These are phyloP conservation scores for Trilocha varians DNA, from an alignment of 2,888 invertebrate genomes.

Conservation along the genomic window DNA sequence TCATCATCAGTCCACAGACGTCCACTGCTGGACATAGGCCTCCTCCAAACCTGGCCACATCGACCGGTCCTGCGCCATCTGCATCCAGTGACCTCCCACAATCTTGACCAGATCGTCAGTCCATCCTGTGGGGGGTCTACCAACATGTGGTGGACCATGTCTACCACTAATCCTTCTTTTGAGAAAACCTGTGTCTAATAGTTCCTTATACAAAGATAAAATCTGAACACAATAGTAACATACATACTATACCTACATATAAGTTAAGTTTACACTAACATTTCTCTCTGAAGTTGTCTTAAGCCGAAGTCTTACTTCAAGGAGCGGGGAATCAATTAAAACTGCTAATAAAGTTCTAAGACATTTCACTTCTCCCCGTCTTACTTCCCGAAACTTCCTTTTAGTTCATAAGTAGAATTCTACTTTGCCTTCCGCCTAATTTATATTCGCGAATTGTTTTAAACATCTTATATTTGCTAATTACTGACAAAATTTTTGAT, in stretches of 20 bases:
- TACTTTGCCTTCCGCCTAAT: slow-evolving; percentile 26
- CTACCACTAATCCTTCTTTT: background rate
- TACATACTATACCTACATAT: slow-evolving; percentile 11
- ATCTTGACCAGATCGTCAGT: no score
- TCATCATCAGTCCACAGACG: no score
- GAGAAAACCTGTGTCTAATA: no score
- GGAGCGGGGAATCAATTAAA: slow-evolving; percentile 54
- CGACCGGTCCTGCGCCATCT: no score
- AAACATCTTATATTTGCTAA: slow-evolving; percentile 2
- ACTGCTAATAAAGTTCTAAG: slow-evolving; percentile 54
- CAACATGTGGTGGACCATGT: no score
- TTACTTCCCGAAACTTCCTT: slow-evolving; percentile 33
- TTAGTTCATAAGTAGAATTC: slow-evolving; percentile 29
- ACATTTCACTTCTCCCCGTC: slow-evolving; percentile 36
- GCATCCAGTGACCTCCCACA: no score
- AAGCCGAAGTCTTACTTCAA: slow-evolving; percentile 39
- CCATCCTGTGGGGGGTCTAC: no score
- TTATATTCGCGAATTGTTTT: slow-evolving; percentile 8
- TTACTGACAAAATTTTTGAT: background rate
- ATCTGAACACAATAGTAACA: slow-evolving; percentile 6
- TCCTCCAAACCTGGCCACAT: no score
- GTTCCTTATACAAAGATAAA: no score
- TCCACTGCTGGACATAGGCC: no score
- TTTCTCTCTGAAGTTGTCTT: slow-evolving; percentile 25
- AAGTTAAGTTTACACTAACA: background rate